Evolutionary conservation across 2,113 vertebrate species (phyloP), one percentile per base, ranked within the genome.

Genomic region (Crotalus horridus): DNA sequence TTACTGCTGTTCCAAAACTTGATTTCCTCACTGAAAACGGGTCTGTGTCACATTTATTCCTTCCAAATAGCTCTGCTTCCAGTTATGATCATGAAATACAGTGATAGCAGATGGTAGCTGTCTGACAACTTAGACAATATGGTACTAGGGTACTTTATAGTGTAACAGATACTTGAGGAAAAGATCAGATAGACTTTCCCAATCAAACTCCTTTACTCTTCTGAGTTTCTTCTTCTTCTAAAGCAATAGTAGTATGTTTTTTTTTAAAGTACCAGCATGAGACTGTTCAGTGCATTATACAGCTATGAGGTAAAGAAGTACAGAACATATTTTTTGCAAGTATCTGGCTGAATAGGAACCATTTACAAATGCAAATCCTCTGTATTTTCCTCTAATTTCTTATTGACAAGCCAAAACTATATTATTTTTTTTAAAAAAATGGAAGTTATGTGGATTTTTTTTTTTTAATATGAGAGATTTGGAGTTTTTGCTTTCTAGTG

Each of bases 181-280:
- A 2, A 24, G 48, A 89, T 89, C 43, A 87, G 1, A 2, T 7
- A 24, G 89, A 21, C 15, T 81, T 81, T 81, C 33, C 69, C n/a
- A 39, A 4, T 24, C 1, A 61, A 21, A 12, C 2, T 5, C 0
- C 0, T 64, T 0, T 4, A n/a, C 26, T 3, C 51, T 85, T 56
- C 43, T 20, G 5, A 21, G 39, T 12, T 33, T 64, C 43, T 92
- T 24, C 39, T 58, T 17, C 46, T 69, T 23, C 6, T 54, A n/a
- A 88, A 91, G 69, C 46, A 85, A 59, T 55, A 81, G 46, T 7
- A 58, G 3, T 5, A 5, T 26, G n/a, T 0, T 0, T 89, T 0
- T 89, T 81, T 56, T 90, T 48, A 23, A 89, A 93, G 2, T 21
- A 48, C 13, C 53, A 33, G 1, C 54, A n/a, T 33, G 26, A 85